Base-by-base conservation (phyloP, 2,888 invertebrate species). In the Cantharis rustica region DNA sequence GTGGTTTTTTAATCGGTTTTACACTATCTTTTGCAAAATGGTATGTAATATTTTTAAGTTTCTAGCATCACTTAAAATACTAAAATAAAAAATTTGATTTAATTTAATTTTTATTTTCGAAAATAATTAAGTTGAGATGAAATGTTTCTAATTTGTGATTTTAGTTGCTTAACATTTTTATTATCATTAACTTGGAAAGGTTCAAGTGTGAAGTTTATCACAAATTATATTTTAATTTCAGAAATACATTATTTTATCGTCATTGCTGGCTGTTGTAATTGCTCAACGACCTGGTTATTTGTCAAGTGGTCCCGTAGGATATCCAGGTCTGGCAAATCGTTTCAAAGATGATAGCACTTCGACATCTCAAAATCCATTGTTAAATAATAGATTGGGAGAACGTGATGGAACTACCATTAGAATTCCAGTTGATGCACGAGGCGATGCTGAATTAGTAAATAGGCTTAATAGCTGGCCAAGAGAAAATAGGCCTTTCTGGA, bases 401-500 rank as follows among this genome's bases (percentile, higher is more conserved):
- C 85, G 85, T 47, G 75, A 70, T 10, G 71, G 76, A 47, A 78
- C 72, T 20, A 78, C 76, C 10, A 2, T 15, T 62, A 78, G 69
- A 69, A 64, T 93, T 26, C 94, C 94, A 0, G 84, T 92, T 1
- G 93, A 94, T 87, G 94, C 94, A 0, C 89, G 90, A 47, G 93
- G 93, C 1, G 93, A 95, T 82, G 85, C 86, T 66, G 89, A 91
- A 2, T 86, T 93, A 3, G 88, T 94, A 0, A 90, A 93, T 63
- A 88, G 92, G n/a, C 88, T 94, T 26, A 92, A 91, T 83, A 89
- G 90, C 61, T 90, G 93, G 86, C 94, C 94, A 0, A 85, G 90
- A 71, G 93, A 94, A 79, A 89, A 93, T 66, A 91, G 92, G 79
- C 95, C 95, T 0, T 95, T 93, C 87, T 94, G 94, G 94, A 90